A percentile compares a stretch with the other conserved stretches of the same genome.
These are phyloP conservation scores for Symphodus melops DNA, from an alignment of 2,113 vertebrate species.

Conservation along the genomic window DNA sequence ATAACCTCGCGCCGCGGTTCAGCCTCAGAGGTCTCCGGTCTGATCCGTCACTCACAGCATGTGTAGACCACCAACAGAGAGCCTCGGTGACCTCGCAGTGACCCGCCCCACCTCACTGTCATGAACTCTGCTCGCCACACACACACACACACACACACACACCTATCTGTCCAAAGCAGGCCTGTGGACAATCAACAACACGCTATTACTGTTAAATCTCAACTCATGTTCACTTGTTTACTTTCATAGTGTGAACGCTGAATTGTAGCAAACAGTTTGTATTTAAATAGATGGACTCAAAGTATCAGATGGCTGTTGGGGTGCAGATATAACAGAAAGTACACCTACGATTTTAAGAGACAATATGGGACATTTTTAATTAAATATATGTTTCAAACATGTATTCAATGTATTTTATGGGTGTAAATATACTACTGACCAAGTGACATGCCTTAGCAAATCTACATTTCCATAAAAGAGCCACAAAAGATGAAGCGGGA, in stretches of 20 bases:
- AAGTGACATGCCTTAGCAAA: neutral
- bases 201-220: neutral
- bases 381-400: no score
- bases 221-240: neutral
- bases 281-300: no score
- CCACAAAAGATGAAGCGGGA: neutral
- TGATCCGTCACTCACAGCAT: conserved; percentile 60
- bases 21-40: conserved; percentile 26
- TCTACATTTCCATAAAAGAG: neutral
- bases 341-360: no score
- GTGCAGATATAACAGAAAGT: no score
- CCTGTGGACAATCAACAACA: neutral
- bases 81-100: conserved; percentile 62
- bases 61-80: conserved; percentile 75
- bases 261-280: no score
- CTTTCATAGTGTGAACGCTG: no score
- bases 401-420: no score
- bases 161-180: conserved; percentile 13
- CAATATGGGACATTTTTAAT: no score
- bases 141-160: conserved; percentile 27
- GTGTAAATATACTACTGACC: no score
- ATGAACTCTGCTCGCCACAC: conserved; percentile 59
- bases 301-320: no score
- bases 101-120: conserved; percentile 70
- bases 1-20: conserved; percentile 55